Base-by-base conservation (phyloP, 2,888 invertebrate genomes). In the Cinara cedri region DNA sequence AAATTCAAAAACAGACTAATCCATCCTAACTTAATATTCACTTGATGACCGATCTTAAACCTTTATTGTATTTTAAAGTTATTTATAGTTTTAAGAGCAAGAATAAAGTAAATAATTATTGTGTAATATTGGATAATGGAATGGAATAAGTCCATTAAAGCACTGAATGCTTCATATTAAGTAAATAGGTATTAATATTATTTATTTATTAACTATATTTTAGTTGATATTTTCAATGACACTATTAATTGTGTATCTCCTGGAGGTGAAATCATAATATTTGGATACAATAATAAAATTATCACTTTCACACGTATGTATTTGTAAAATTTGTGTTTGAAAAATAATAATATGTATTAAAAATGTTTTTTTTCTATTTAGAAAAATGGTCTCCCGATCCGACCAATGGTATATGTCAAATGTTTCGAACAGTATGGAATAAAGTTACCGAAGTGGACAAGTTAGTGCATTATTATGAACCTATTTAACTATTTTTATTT, bases 181-280 rank as follows among this genome's bases (percentile, higher is more conserved):
- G 16, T 26, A n/a, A 26, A 68, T 34, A n/a, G n/a, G n/a, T n/a
- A 34, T 34, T 34, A 34, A 34, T 4, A 4, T 3, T 34, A 34
- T 34, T 34, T 4, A 34, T 13, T 19, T n/a, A 19, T 19, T 54
- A 65, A 46, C 51, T 42, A 60, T 72, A 44, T 65, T 44, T 21
- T 9, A 70, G 55, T 55, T 11, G 26, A 74, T 57, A 11, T 68
- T 14, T 60, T 70, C 21, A 51, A 66, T 21, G 42, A 76, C 26
- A 78, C 66, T 13, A 13, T 57, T 16, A 81, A 65, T 71, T 80
- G 80, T 34, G 24, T 76, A 66, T 81, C 55, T 14, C 60, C 81
- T 2, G 70, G 71, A 49, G 81, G 81, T 57, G 76, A 78, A 80
- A 51, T 71, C 46, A 21, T 70, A 62, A 46, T 68, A 42, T 78